Evolutionary conservation across 2,113 vertebrate genomes (phyloP).

Genomic region (Phalacrocorax carbo): DNA sequence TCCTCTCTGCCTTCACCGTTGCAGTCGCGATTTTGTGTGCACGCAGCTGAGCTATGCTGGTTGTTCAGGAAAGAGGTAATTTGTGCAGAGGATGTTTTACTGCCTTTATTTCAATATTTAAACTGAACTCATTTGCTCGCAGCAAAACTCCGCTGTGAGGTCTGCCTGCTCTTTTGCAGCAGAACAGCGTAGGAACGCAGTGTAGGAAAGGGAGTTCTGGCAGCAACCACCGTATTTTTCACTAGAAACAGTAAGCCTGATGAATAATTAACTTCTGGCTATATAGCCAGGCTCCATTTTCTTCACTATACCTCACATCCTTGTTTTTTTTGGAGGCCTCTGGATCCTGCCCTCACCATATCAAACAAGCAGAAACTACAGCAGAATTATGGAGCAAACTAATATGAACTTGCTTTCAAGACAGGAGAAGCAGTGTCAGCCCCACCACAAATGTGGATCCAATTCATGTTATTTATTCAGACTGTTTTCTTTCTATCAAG

Average conservation of each 20-base stretch:
- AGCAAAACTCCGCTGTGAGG: neutral
- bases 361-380: neutral
- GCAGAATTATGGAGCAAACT: neutral
- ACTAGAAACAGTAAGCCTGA: neutral
- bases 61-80: neutral
- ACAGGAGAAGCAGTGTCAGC: neutral
- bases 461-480: neutral
- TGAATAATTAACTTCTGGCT: conserved; percentile 40
- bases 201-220: neutral
- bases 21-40: neutral
- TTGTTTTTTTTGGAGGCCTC: neutral
- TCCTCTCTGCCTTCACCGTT: neutral
- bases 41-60: neutral
- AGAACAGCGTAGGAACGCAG: neutral
- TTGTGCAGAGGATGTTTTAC: neutral
- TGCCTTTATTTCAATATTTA: neutral
- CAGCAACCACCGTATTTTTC: neutral
- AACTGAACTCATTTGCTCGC: neutral
- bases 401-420: neutral
- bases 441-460: neutral
- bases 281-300: neutral
- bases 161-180: neutral
- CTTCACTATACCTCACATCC: neutral
- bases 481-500: neutral
- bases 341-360: neutral